Percentiles rank a stretch among this genome's conserved stretches.
These are phyloP conservation scores for Accipiter cooperii DNA, from an alignment of 2,113 vertebrate species.

Conservation along the genomic window DNA sequence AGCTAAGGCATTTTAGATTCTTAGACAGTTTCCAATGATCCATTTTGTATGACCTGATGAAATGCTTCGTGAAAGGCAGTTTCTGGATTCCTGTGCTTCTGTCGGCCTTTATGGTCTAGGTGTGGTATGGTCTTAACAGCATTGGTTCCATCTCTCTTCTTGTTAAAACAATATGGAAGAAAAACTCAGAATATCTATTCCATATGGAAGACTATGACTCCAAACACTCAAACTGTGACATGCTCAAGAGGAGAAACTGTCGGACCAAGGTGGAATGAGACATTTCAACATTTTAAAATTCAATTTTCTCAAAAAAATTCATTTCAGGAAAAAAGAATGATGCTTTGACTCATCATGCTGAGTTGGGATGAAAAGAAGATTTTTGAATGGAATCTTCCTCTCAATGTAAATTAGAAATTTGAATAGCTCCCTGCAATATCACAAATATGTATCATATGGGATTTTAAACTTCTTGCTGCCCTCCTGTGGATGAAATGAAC, in stretches of 20 bases:
- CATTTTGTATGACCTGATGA: background rate
- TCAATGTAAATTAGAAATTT: background rate
- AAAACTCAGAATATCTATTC: background rate
- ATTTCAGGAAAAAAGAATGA: background rate
- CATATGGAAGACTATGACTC: background rate
- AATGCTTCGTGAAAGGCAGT: fast-evolving
- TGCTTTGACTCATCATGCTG: background rate
- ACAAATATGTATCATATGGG: background rate
- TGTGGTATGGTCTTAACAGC: background rate
- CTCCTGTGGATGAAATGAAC: conserved; percentile 10
- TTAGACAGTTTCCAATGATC: background rate
- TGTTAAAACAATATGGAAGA: background rate
- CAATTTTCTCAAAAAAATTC: background rate
- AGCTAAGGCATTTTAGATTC: background rate
- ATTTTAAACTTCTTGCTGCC: conserved; percentile 32
- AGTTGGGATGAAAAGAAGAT: background rate
- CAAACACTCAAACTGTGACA: background rate
- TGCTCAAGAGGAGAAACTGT: background rate
- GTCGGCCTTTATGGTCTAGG: background rate
- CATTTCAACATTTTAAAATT: background rate
- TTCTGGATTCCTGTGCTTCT: background rate
- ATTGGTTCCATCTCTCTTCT: background rate
- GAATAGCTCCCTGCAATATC: background rate
- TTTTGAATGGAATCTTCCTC: background rate
- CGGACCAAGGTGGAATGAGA: background rate